These are phyloP conservation scores for Cataglyphis altisquamis DNA, from an alignment of 2,888 invertebrate species.

Conservation along the genomic window DNA sequence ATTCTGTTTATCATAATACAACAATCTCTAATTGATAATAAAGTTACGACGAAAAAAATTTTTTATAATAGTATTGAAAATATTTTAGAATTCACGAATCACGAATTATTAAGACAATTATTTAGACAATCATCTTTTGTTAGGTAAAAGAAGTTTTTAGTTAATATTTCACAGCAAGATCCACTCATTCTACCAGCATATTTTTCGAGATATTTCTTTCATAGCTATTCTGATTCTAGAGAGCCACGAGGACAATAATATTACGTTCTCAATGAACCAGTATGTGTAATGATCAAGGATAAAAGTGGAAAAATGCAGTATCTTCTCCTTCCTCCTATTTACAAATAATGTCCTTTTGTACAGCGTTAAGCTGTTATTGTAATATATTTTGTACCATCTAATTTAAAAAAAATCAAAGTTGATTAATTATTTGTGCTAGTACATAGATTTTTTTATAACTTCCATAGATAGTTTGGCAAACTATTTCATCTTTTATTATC, in stretches of 20 bases:
- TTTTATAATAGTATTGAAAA: conserved; percentile 33
- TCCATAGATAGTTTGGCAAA: background rate
- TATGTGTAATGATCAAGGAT: background rate
- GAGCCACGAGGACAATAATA: conserved; percentile 16
- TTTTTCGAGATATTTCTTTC: conserved; percentile 22
- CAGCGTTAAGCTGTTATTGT: background rate
- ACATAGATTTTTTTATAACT: conserved; percentile 36
- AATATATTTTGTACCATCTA: conserved; percentile 26
- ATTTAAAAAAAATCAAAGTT: background rate
- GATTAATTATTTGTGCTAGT: conserved; percentile 47
- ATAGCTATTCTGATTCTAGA: background rate
- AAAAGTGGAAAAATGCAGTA: conserved; percentile 12
- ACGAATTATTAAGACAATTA: background rate
- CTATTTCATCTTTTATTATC: background rate
- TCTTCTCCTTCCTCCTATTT: conserved; percentile 18
- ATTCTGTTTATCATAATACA: conserved; percentile 25
- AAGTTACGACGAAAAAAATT: background rate
- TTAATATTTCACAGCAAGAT: background rate
- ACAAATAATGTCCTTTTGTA: conserved; percentile 1
- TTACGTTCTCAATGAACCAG: conserved; percentile 25
- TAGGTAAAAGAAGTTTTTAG: background rate
- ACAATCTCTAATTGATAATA: conserved; percentile 46
- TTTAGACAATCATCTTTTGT: background rate
- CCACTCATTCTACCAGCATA: background rate
- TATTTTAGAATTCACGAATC: background rate